Percentiles rank a stretch among this genome's conserved stretches.
These are phyloP conservation scores for Brotogeris chrysoptera DNA, from an alignment of 2,797 vertebrate species.

Conservation along the genomic window DNA sequence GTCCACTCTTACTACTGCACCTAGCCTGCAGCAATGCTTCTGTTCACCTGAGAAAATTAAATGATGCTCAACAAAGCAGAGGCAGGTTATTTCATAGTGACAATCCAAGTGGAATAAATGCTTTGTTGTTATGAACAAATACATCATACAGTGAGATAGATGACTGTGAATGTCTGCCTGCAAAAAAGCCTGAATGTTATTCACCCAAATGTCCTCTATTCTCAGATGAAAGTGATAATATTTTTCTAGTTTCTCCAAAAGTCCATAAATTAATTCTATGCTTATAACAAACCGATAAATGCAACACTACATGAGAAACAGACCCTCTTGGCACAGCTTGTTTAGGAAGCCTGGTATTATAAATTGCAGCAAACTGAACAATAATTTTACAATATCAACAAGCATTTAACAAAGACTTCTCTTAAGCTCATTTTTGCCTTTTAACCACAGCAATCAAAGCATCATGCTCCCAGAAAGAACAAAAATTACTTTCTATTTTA, in stretches of 20 bases:
- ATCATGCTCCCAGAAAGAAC: background rate
- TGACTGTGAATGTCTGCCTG: background rate
- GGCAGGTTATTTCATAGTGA: background rate
- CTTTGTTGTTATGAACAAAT: background rate
- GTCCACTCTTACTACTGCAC: background rate
- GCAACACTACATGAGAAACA: background rate
- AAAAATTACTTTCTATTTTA: background rate
- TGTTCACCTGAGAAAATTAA: background rate
- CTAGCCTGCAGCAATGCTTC: background rate
- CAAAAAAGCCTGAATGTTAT: background rate
- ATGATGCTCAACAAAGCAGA: background rate
- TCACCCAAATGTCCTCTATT: background rate
- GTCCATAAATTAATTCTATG: background rate
- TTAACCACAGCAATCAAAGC: background rate
- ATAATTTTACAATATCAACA: background rate
- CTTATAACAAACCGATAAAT: background rate
- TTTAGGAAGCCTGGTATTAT: background rate
- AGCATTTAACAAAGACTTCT: background rate
- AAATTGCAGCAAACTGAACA: background rate
- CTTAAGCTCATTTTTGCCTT: background rate
- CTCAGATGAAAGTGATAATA: background rate
- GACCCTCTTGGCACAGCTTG: background rate
- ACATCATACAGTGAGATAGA: background rate
- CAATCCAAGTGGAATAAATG: background rate
- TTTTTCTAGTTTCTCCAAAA: background rate